phyloP scores from a whole-genome alignment of 2,888 invertebrate genomes.

The Perithous albicinctus region DNA sequence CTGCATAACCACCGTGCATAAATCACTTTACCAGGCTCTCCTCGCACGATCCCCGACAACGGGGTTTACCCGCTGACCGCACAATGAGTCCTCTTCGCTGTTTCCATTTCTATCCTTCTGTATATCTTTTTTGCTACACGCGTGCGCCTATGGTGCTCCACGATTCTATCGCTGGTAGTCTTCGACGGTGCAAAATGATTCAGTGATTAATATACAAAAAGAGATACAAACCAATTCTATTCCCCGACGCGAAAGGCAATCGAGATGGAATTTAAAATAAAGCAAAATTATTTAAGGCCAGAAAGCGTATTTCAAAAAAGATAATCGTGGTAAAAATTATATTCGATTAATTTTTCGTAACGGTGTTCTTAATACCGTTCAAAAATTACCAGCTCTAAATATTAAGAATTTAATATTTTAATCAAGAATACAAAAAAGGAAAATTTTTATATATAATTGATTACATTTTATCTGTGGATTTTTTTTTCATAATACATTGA shows the following conservation, averaged over 20 bases:
- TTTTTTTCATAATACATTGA: too few relatives aligned
- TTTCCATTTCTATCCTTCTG: conserved; percentile 22
- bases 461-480: too few relatives aligned
- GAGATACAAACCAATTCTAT: not conserved
- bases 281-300: not conserved
- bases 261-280: not conserved
- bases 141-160: not conserved
- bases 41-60: conserved; percentile 40
- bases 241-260: not conserved
- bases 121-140: not conserved
- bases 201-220: conserved; percentile 29
- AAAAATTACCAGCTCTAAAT: too few relatives aligned
- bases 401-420: too few relatives aligned
- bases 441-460: too few relatives aligned
- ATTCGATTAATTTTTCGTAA: too few relatives aligned
- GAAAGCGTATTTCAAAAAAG: not conserved
- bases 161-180: conserved; percentile 12
- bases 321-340: not conserved
- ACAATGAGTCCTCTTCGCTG: conserved; percentile 41
- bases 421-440: too few relatives aligned
- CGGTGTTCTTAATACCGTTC: too few relatives aligned
- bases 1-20: conserved; percentile 54
- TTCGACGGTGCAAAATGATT: conserved; percentile 35
- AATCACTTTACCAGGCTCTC: conserved; percentile 45
- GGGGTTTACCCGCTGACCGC: conserved; percentile 56